Percentiles rank a stretch among this genome's conserved stretches.
These are phyloP conservation scores for Dendroctonus valens DNA, from an alignment of 1,140 invertebrate genomes.

Conservation along the genomic window DNA sequence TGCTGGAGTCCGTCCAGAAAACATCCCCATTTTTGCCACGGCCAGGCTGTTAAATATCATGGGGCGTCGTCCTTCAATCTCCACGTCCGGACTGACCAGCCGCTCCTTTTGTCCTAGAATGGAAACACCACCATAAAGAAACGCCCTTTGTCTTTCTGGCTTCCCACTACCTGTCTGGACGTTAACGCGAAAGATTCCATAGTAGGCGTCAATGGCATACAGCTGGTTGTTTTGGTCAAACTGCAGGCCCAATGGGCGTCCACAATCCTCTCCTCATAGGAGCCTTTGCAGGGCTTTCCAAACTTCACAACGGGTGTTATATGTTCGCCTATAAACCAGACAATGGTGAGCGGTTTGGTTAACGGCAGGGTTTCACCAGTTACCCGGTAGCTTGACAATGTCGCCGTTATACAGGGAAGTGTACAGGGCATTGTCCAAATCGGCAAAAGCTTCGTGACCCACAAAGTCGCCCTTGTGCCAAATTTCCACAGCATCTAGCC, in stretches of 20 bases:
- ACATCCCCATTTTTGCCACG: slow-evolving; percentile 71
- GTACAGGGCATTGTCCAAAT: slow-evolving; percentile 68
- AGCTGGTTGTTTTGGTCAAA: slow-evolving; percentile 71
- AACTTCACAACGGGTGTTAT: slow-evolving; percentile 64
- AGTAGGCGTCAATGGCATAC: slow-evolving; percentile 76
- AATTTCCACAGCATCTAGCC: slow-evolving; percentile 61
- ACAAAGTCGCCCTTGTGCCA: slow-evolving; percentile 62
- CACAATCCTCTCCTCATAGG: slow-evolving; percentile 75
- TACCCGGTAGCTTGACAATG: slow-evolving; percentile 63
- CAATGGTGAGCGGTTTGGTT: too few relatives aligned
- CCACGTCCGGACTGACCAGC: slow-evolving; percentile 55
- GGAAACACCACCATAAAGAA: slow-evolving; percentile 3
- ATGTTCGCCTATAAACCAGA: slow-evolving; percentile 41
- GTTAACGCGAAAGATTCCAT: slow-evolving; percentile 78
- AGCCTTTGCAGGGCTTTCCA: slow-evolving; percentile 71
- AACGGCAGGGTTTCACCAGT: neutral
- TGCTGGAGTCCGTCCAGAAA: slow-evolving; percentile 75
- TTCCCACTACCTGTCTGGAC: slow-evolving; percentile 59
- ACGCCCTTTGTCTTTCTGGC: slow-evolving; percentile 32
- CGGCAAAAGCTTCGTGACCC: slow-evolving; percentile 71
- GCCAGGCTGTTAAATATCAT: slow-evolving; percentile 63
- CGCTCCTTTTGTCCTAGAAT: slow-evolving; percentile 53
- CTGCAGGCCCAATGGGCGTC: slow-evolving; percentile 74
- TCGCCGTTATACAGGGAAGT: slow-evolving; percentile 66
- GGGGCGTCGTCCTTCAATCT: slow-evolving; percentile 62